Evolutionary conservation across 2,113 vertebrate genomes (phyloP).

Genomic region (Salvelinus alpinus): DNA sequence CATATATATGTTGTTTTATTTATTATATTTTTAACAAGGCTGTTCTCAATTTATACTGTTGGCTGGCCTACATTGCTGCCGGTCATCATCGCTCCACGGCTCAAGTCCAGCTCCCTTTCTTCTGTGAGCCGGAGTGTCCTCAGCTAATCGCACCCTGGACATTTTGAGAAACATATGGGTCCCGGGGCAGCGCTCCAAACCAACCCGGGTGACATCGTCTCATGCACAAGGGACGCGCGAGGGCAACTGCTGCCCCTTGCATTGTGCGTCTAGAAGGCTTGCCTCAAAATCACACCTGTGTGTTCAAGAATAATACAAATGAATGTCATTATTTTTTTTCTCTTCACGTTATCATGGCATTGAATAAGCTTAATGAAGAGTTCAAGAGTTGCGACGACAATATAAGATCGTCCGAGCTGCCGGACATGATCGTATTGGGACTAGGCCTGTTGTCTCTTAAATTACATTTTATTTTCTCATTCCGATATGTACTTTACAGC

Average conservation of each 20-base stretch:
- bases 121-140: constrained; percentile 31
- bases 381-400: too few relatives aligned
- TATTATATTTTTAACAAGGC: too few relatives aligned
- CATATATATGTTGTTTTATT: too few relatives aligned
- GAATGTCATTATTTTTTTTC: background rate
- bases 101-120: constrained; percentile 12
- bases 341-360: too few relatives aligned
- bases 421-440: too few relatives aligned
- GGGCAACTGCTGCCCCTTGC: constrained; percentile 43
- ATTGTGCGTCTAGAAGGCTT: constrained; percentile 20
- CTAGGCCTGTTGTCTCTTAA: too few relatives aligned
- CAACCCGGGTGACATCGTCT: constrained; percentile 58
- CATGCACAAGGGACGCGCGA: constrained; percentile 34
- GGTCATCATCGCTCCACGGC: constrained; percentile 12
- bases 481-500: too few relatives aligned
- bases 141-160: constrained; percentile 57
- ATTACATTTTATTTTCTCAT: too few relatives aligned
- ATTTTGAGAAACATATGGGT: constrained; percentile 72
- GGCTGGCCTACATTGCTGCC: background rate
- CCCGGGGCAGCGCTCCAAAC: constrained; percentile 68
- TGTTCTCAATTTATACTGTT: too few relatives aligned
- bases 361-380: too few relatives aligned
- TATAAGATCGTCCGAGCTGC: too few relatives aligned
- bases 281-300: background rate
- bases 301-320: background rate